Evolutionary conservation across 2,113 vertebrate genomes (phyloP).

Genomic region (Fulmarus glacialis): DNA sequence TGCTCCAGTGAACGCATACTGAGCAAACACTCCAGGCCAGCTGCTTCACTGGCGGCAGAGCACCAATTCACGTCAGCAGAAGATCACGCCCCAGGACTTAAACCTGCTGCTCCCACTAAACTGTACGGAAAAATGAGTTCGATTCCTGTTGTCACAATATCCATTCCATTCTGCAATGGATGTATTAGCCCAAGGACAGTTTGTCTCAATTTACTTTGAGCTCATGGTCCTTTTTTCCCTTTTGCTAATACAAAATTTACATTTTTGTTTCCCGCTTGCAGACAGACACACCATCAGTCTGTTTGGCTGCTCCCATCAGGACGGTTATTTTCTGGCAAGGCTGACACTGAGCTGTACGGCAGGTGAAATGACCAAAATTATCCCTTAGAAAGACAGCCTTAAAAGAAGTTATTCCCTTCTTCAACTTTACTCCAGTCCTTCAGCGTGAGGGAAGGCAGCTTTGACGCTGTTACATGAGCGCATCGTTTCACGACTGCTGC

Average conservation of each 20-base stretch:
- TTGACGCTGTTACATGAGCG: neutral
- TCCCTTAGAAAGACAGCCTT: neutral
- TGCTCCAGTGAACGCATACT: neutral
- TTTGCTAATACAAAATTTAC: neutral
- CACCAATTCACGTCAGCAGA: fast-evolving
- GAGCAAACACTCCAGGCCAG: neutral
- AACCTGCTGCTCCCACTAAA: neutral
- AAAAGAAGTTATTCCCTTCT: neutral
- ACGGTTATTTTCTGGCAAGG: fast-evolving
- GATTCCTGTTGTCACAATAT: neutral
- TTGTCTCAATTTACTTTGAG: neutral
- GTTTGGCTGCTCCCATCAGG: neutral
- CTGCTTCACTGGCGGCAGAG: neutral
- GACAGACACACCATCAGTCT: neutral
- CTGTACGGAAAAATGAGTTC: neutral
- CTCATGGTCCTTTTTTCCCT: neutral
- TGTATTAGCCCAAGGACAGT: neutral
- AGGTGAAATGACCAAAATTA: neutral
- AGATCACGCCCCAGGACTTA: neutral
- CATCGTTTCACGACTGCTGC: fast-evolving
- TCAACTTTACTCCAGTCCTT: neutral
- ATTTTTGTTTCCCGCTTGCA: neutral
- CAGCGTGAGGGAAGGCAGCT: neutral
- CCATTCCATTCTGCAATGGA: neutral
- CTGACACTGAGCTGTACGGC: neutral